Evolutionary conservation across 2,113 vertebrate species (phyloP).

Genomic region (Sylvietta virens): DNA sequence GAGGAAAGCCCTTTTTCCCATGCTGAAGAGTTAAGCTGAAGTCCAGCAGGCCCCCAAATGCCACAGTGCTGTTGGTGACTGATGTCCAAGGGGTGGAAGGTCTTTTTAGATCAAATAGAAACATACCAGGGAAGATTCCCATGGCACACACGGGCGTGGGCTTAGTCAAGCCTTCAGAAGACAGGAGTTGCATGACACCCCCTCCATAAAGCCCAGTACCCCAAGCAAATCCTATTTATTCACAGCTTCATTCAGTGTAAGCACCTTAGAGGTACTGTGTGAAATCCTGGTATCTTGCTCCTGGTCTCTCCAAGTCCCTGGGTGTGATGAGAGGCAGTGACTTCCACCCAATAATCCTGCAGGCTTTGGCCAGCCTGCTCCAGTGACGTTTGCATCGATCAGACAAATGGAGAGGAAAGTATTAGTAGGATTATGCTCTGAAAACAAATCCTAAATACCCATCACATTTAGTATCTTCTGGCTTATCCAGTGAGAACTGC

Average conservation of each 20-base stretch:
- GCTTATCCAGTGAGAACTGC: not conserved
- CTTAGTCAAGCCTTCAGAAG: not conserved
- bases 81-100: not conserved
- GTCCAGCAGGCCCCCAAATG: not conserved
- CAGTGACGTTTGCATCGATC: not conserved
- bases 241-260: not conserved
- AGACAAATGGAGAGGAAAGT: not conserved
- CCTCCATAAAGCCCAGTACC: not conserved
- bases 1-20: not conserved
- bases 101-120: not conserved
- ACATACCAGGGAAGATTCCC: not conserved
- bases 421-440: not conserved
- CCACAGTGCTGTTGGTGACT: not conserved
- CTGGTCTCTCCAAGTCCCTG: not conserved
- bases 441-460: not conserved
- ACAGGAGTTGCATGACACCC: not conserved
- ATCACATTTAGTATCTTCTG: not conserved
- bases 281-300: not conserved
- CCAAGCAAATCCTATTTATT: not conserved
- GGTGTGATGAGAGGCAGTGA: not conserved
- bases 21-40: not conserved
- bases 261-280: fast-evolving
- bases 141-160: fast-evolving
- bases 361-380: not conserved
- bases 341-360: not conserved